phyloP scores from a whole-genome alignment of 2,888 invertebrate genomes.

The Ceramica pisi region DNA sequence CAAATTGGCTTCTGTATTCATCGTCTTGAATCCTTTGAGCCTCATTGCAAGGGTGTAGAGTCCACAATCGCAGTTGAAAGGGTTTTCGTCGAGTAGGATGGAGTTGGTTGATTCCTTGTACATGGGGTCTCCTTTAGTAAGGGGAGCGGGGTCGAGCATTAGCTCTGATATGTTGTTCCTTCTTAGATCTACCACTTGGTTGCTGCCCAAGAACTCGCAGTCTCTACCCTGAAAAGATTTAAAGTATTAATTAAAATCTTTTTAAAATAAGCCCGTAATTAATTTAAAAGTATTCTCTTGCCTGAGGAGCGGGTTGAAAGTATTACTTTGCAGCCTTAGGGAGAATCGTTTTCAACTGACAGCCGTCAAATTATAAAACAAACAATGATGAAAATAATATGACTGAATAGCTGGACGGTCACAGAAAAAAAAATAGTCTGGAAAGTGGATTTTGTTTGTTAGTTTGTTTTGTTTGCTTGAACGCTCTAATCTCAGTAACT shows the following conservation, averaged over 20 bases:
- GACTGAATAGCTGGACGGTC: no score
- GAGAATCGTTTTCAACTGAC: no score
- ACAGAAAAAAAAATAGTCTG: no score
- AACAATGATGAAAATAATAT: no score
- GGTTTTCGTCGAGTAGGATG: slow-evolving; percentile 71
- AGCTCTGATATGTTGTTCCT: slow-evolving; percentile 70
- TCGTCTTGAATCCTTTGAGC: neutral
- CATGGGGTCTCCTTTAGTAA: neutral
- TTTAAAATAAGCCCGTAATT: no score
- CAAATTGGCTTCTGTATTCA: slow-evolving; percentile 18
- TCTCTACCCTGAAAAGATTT: slow-evolving; percentile 44
- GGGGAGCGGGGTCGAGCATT: neutral
- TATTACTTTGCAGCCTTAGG: no score
- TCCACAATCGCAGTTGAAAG: slow-evolving; percentile 72
- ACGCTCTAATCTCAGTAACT: no score
- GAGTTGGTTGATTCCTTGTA: slow-evolving; percentile 7
- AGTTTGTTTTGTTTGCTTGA: no score
- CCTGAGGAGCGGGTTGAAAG: no score
- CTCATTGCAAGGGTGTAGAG: slow-evolving; percentile 61
- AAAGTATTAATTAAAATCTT: neutral
- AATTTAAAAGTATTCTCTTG: no score
- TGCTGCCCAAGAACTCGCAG: slow-evolving; percentile 22
- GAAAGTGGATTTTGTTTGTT: no score
- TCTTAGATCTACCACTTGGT: slow-evolving; percentile 57
- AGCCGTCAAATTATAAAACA: no score